These are phyloP conservation scores for Pyrgilauda ruficollis DNA, from an alignment of 2,113 vertebrate genomes.

Conservation along the genomic window DNA sequence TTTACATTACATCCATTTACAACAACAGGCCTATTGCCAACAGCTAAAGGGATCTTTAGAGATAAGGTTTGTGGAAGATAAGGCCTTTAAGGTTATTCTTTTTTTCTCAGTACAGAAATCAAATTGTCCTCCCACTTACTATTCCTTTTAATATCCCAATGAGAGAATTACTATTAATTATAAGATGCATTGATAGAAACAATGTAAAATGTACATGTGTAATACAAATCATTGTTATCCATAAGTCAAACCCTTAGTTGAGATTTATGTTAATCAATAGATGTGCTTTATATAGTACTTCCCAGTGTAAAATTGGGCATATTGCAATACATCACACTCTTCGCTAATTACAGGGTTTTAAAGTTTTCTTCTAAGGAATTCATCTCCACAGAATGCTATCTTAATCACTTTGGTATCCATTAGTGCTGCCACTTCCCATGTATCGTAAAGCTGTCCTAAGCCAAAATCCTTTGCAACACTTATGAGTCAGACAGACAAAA, in stretches of 20 bases:
- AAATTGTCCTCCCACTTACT: background rate
- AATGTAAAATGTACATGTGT: background rate
- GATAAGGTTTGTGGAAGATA: background rate
- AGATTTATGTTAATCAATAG: conserved; percentile 48
- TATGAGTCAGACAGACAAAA: background rate
- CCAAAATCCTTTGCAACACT: background rate
- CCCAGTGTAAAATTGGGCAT: background rate
- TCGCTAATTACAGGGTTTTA: conserved; percentile 16
- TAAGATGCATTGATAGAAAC: background rate
- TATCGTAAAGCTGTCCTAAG: background rate
- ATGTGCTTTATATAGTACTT: conserved; percentile 1
- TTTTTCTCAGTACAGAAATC: background rate
- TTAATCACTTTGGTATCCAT: conserved; percentile 11
- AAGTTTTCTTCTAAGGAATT: conserved; percentile 20
- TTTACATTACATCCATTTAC: background rate
- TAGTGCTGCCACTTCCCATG: background rate
- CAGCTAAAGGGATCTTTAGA: background rate
- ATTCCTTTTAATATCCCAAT: background rate
- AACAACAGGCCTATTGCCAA: background rate
- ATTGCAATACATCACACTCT: background rate
- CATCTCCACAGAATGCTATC: background rate
- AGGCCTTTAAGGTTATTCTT: background rate
- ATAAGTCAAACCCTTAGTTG: background rate
- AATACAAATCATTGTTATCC: conserved; percentile 4
- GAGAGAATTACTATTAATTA: conserved; percentile 19